Evolutionary conservation across 1,140 invertebrate genomes (phyloP), one percentile per base, ranked within the genome.

Genomic region (Euwallacea similis): DNA sequence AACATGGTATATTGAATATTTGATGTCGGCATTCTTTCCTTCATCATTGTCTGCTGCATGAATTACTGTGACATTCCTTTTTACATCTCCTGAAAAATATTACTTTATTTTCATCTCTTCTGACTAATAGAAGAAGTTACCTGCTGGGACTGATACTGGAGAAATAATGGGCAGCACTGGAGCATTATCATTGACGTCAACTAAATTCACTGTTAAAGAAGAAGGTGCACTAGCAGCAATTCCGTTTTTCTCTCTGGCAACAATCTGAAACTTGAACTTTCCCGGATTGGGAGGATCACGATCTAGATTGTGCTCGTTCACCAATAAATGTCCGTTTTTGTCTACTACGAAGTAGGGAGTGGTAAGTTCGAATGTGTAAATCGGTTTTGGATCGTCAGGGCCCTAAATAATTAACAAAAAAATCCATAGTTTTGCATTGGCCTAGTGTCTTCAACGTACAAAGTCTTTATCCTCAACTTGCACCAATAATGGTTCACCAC

Each of bases 181-280:
- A 0, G 91, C 87, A 81, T 95, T 95, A 76, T 95, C 93, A 77
- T 95, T 96, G 7, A 93, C 88, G 79, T 95, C 93, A 55, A 91
- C 86, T 21, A 95, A 80, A 42, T 88, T 86, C 0, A 96, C 93
- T 1, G 89, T 88, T 13, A 96, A 82, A 0, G 91, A 92, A 6
- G 92, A 81, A 0, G 94, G 93, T 10, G 92, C 87, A 71, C 92
- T 94, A 7, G 92, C 93, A 0, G 90, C 92, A 46, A 88, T 87
- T 1, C 90, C 90, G 11, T 85, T 88, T 65, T 88, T 88, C 82
- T 95, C 93, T 11, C 93, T 83, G 2, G 93, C 93, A 2, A 95
- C 92, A 9, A 88, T 84, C 81, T 92, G 90, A 79, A 96, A 95
- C 73, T 90, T 88, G 76, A 93, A 93, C 77, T 89, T 88, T 56